These are phyloP conservation scores for Pseudeuparius sepicola DNA, from an alignment of 2,888 invertebrate species.

Conservation along the genomic window DNA sequence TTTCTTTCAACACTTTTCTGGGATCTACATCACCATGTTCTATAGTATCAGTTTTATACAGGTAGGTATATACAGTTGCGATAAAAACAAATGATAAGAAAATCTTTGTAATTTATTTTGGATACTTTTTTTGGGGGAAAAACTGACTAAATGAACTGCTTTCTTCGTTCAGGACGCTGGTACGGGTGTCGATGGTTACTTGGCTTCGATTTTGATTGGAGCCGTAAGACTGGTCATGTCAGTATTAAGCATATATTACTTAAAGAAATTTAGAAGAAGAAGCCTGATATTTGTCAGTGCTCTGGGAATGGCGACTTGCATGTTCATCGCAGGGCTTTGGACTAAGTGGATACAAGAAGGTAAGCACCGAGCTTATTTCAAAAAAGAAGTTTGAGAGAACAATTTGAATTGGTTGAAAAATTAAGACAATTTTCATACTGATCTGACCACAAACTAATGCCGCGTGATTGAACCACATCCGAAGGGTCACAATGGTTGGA, in stretches of 20 bases:
- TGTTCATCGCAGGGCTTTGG: conserved; percentile 45
- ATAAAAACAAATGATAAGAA: too few relatives aligned
- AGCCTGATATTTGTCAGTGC: conserved; percentile 43
- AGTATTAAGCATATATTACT: conserved; percentile 44
- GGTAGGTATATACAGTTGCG: conserved; percentile 32
- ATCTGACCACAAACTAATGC: too few relatives aligned
- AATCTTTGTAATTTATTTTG: too few relatives aligned
- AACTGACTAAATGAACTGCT: too few relatives aligned
- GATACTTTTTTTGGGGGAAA: too few relatives aligned
- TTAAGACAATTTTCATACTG: too few relatives aligned
- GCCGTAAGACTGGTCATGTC: conserved; percentile 47
- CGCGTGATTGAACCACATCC: too few relatives aligned
- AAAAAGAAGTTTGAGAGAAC: too few relatives aligned
- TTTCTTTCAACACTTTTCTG: conserved; percentile 49
- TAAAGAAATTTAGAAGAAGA: conserved; percentile 43
- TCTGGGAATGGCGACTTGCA: conserved; percentile 45
- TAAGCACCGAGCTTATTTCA: too few relatives aligned
- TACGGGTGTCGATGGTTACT: conserved; percentile 41
- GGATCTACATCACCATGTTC: conserved; percentile 52
- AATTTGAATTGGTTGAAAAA: too few relatives aligned
- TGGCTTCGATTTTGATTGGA: conserved; percentile 49
- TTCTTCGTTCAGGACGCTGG: conserved; percentile 39
- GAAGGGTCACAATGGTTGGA: too few relatives aligned
- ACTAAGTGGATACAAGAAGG: conserved; percentile 41
- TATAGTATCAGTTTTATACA: conserved; percentile 50